Base-by-base conservation (phyloP, 64 coral and sea anemone species). In the Anthopleura sola region DNA sequence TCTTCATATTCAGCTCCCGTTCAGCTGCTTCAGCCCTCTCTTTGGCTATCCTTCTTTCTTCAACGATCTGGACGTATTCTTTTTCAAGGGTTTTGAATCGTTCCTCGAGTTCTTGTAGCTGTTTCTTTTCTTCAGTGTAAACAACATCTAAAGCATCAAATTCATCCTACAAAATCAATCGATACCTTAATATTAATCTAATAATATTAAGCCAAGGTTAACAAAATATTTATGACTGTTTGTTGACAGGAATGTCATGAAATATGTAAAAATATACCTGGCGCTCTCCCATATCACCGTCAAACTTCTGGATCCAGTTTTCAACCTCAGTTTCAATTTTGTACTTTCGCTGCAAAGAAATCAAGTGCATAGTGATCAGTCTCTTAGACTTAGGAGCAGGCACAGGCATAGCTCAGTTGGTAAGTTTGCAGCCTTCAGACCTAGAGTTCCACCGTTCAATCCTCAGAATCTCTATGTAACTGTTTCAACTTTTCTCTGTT, bases 311-410 rank as follows among this genome's bases (percentile, higher is more conserved):
- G 51, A 99, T 99, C 97, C 97, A 99, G 37, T 99, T 99, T 37
- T 99, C 97, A 33, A 99, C 97, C 78, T 99, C 97, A 74, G 97
- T 99, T 56, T 99, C 97, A 81, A 99, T 94, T 85, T 94, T 94
- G 84, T 94, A 99, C 49, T 99, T 99, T 78, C 93, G 86, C 97
- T 99, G 33, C 12, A 49, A 37, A 80, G 6, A 62, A 10, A 53
- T 13, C 0, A 53, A 53, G 14, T 48, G 14, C 1, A 53, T 6
- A 44, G 40, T 44, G 40, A 1, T 44, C 0, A 44, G 0, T 44
- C 2, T 8, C 2, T 44, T 44, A 44, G 40, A 44, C 40, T 8
- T 44, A 53, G 50, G 46, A 48, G 46, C 4, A 48, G 46, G 11
- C 46, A 48, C 3, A 48, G 46, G 46, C n/a, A n/a, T n/a, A n/a